Evolutionary conservation across 2,888 invertebrate genomes (phyloP).

Genomic region (Athalia cordata): DNA sequence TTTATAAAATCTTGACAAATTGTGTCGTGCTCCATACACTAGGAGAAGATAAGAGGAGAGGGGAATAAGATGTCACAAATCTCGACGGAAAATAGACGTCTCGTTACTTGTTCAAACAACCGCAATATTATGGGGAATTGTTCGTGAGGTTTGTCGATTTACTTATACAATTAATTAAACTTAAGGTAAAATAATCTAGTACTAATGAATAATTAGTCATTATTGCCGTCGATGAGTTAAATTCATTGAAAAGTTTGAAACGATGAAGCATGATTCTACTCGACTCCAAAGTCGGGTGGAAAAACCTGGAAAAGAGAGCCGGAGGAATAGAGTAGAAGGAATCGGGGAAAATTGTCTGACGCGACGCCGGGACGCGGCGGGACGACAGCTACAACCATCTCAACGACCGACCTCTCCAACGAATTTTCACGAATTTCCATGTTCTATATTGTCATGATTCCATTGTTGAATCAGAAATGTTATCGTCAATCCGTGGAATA

Average conservation of each 20-base stretch:
- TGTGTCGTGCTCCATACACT: neutral
- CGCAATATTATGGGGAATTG: neutral
- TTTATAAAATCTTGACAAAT: too few relatives aligned
- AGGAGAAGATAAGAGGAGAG: neutral
- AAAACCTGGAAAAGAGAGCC: neutral
- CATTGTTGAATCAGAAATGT: too few relatives aligned
- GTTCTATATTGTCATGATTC: too few relatives aligned
- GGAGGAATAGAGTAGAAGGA: too few relatives aligned
- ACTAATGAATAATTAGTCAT: neutral
- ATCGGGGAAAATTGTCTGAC: conserved; percentile 21
- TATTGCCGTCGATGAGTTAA: neutral
- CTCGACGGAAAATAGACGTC: conserved; percentile 3
- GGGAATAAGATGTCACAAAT: neutral
- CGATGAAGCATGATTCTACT: neutral
- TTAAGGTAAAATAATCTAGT: neutral
- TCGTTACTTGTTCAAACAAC: neutral
- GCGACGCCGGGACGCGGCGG: conserved; percentile 37
- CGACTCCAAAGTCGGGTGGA: conserved; percentile 5
- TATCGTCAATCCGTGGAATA: too few relatives aligned
- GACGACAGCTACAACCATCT: conserved; percentile 26
- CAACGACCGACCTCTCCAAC: neutral
- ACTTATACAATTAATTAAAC: neutral
- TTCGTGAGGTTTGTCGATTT: conserved; percentile 2
- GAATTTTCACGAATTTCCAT: neutral
- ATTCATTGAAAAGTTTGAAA: neutral